Conservation (phyloP, 1,140 invertebrate genomes). For the Drosophila kepulauana region DNA sequence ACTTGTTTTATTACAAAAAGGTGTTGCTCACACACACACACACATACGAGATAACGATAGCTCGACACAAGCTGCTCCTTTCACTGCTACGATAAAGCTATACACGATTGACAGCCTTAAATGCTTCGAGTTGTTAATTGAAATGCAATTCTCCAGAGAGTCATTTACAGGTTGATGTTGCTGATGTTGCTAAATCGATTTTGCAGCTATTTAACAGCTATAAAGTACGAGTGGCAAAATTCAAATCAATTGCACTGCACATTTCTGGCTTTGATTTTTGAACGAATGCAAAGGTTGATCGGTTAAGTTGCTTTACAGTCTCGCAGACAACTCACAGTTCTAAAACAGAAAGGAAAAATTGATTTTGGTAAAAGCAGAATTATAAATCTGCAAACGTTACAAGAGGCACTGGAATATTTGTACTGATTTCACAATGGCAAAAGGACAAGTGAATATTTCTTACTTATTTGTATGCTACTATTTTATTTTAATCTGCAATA, state of each 20-base stretch:
- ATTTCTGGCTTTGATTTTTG: not conserved
- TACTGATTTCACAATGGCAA: too few relatives aligned
- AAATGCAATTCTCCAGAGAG: not conserved
- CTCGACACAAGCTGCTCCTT: not conserved
- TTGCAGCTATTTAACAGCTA: not conserved
- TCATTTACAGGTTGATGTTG: not conserved
- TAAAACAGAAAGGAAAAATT: too few relatives aligned
- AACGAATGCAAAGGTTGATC: not conserved
- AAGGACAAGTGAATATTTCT: too few relatives aligned
- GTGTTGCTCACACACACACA: constrained; percentile 21
- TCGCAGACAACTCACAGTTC: too few relatives aligned
- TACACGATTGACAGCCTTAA: not conserved
- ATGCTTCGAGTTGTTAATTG: not conserved
- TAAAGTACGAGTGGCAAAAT: not conserved
- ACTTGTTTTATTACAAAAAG: constrained; percentile 37
- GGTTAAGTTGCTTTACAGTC: too few relatives aligned
- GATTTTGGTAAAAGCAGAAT: too few relatives aligned
- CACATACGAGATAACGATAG: not conserved
- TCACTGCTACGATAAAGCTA: not conserved
- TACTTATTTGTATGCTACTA: too few relatives aligned
- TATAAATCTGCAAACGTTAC: too few relatives aligned
- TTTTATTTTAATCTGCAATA: too few relatives aligned
- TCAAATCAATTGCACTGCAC: not conserved
- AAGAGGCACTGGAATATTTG: too few relatives aligned
- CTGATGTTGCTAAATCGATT: too few relatives aligned